Conservation (phyloP, 1,140 invertebrate species). For the Drosophila melanogaster region Release_6_plus_ISO1_MT NT_033779.5:20784001-20784500, state of each 20-base stretch:
- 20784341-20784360: constrained; percentile 6
- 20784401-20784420: constrained; percentile 58
- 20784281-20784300: constrained; percentile 58
- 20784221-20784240: constrained; percentile 57
- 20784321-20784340: constrained; percentile 10
- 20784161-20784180: constrained; percentile 59
- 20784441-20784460: constrained; percentile 41
- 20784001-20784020: constrained; percentile 8
- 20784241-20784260: constrained; percentile 7
- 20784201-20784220: constrained; percentile 38
- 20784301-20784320: constrained; percentile 53
- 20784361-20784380: constrained; percentile 11
- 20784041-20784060: constrained; percentile 11
- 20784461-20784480: constrained; percentile 61
- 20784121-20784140: constrained; percentile 60
- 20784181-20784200: constrained; percentile 29
- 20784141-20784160: constrained; percentile 37
- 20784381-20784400: constrained; percentile 57
- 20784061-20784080: not conserved
- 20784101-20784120: constrained; percentile 50
- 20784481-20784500: constrained; percentile 27
- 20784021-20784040: constrained; percentile 29
- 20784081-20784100: constrained; percentile 38
- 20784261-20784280: constrained; percentile 8
- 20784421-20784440: constrained; percentile 57